These are phyloP conservation scores for Helicoverpa armigera DNA, from an alignment of 1,140 invertebrate genomes.

Conservation along the genomic window DNA sequence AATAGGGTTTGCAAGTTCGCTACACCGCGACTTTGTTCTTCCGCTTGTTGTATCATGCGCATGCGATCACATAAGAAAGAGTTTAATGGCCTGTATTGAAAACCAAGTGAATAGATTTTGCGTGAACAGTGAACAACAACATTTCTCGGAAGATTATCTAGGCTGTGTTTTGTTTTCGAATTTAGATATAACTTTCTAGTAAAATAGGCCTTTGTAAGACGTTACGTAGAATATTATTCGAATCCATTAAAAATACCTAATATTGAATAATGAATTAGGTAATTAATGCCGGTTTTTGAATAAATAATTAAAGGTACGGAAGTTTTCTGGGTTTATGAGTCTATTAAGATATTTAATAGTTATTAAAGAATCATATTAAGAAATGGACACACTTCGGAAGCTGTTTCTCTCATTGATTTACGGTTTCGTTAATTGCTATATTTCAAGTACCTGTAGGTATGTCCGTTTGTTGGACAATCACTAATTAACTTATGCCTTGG, in stretches of 20 bases:
- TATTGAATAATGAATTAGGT: neutral
- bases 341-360: neutral
- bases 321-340: neutral
- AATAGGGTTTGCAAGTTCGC: slow-evolving; percentile 64
- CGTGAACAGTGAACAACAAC: slow-evolving; percentile 21
- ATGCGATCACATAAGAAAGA: slow-evolving; percentile 56
- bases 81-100: slow-evolving; percentile 71
- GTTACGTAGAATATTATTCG: neutral
- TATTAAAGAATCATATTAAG: neutral
- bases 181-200: neutral
- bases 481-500: slow-evolving; percentile 14
- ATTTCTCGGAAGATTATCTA: neutral
- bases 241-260: no score
- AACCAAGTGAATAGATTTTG: slow-evolving; percentile 53
- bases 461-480: slow-evolving; percentile 5
- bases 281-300: neutral
- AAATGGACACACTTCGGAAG: neutral
- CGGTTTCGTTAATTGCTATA: neutral
- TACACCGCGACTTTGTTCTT: slow-evolving; percentile 68
- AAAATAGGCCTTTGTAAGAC: neutral
- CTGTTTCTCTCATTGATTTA: neutral
- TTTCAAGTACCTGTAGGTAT: neutral
- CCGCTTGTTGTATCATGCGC: slow-evolving; percentile 70
- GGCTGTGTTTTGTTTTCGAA: slow-evolving; percentile 1
- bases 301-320: neutral